Evolutionary conservation across 2,888 invertebrate species (phyloP).

Genomic region (Leptodirus hochenwartii): DNA sequence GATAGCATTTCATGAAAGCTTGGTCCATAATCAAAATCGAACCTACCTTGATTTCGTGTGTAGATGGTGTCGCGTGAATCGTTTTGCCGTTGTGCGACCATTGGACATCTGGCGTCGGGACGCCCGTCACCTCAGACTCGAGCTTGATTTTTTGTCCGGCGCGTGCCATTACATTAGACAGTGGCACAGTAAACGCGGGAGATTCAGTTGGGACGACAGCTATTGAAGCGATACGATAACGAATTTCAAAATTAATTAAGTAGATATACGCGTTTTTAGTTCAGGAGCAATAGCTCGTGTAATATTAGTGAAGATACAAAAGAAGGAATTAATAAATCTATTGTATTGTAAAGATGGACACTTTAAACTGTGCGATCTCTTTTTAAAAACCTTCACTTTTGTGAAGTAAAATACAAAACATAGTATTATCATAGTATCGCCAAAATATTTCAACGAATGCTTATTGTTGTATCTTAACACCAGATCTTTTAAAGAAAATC

Average conservation of each 20-base stretch:
- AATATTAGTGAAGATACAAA: no score
- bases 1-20: no score
- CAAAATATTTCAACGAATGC: slow-evolving; percentile 4
- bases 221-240: slow-evolving; percentile 21
- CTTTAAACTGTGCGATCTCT: no score
- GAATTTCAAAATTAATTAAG: slow-evolving; percentile 5
- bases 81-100: slow-evolving; percentile 53
- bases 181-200: slow-evolving; percentile 39
- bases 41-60: slow-evolving; percentile 13
- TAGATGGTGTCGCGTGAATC: slow-evolving; percentile 38
- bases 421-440: neutral
- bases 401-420: no score
- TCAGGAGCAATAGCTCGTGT: no score
- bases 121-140: slow-evolving; percentile 47
- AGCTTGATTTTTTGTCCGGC: slow-evolving; percentile 55
- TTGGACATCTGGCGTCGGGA: slow-evolving; percentile 40
- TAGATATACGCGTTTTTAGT: no score
- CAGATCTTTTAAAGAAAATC: slow-evolving; percentile 10
- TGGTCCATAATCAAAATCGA: no score
- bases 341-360: no score
- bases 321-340: no score
- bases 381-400: no score
- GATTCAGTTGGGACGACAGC: slow-evolving; percentile 42
- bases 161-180: slow-evolving; percentile 53
- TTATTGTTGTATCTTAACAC: no score